Conservation (phyloP, 2,113 vertebrate genomes). For the Nymphicus hollandicus region DNA sequence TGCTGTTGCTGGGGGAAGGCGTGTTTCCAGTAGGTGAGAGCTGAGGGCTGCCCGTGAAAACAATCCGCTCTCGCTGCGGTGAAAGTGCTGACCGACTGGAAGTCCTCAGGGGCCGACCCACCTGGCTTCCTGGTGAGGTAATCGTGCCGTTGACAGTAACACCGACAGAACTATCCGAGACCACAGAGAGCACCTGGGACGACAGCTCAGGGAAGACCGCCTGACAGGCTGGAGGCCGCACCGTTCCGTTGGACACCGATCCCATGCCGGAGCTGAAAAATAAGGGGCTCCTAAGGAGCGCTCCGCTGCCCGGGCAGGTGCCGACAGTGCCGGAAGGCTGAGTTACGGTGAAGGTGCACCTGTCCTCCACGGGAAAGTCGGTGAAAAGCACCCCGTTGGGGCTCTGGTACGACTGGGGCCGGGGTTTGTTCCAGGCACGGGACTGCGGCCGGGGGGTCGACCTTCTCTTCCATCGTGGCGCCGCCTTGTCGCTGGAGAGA, state of each 20-base stretch:
- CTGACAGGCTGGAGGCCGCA: slow-evolving; percentile 31
- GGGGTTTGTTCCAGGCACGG: slow-evolving; percentile 61
- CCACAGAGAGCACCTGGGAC: neutral
- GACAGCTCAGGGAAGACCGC: slow-evolving; percentile 49
- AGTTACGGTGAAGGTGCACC: slow-evolving; percentile 56
- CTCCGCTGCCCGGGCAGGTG: slow-evolving; percentile 36
- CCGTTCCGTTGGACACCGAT: slow-evolving; percentile 44
- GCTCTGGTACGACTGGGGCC: slow-evolving; percentile 84
- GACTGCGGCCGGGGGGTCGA: slow-evolving; percentile 56
- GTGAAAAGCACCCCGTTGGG: slow-evolving; percentile 77
- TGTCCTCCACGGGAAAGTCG: slow-evolving; percentile 83
- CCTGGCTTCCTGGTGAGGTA: neutral
- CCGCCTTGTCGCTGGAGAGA: slow-evolving; percentile 71
- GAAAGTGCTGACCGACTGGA: neutral
- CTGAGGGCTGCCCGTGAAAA: neutral
- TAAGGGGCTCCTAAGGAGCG: neutral
- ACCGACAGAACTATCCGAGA: slow-evolving; percentile 13
- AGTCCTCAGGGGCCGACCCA: neutral
- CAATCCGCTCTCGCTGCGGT: neutral
- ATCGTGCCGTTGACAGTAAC: neutral
- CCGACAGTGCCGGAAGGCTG: slow-evolving; percentile 70
- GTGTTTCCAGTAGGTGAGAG: neutral
- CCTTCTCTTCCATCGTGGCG: slow-evolving; percentile 80
- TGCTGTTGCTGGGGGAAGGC: neutral
- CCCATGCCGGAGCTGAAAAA: neutral